phyloP scores from a whole-genome alignment of 1,140 invertebrate species.

The Drosophila melanogaster region Release_6_plus_ISO1_MT NT_037436.4:7241501-7242000 shows the following conservation, averaged over 20 bases:
- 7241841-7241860: background rate
- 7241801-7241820: background rate
- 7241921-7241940: slow-evolving; percentile 89
- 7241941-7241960: slow-evolving; percentile 90
- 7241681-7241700: too few relatives aligned
- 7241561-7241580: background rate
- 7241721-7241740: background rate
- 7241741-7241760: too few relatives aligned
- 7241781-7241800: too few relatives aligned
- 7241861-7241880: slow-evolving; percentile 5
- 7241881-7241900: slow-evolving; percentile 19
- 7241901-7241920: slow-evolving; percentile 86
- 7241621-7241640: background rate
- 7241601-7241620: background rate
- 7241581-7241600: background rate
- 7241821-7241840: background rate
- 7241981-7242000: slow-evolving; percentile 90
- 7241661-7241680: too few relatives aligned
- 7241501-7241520: too few relatives aligned
- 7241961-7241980: slow-evolving; percentile 88
- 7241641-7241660: background rate
- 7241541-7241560: too few relatives aligned
- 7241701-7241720: background rate
- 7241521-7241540: too few relatives aligned
- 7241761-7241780: background rate